phyloP scores from a whole-genome alignment of 2,888 invertebrate species.

The Coelopa pilipes region DNA sequence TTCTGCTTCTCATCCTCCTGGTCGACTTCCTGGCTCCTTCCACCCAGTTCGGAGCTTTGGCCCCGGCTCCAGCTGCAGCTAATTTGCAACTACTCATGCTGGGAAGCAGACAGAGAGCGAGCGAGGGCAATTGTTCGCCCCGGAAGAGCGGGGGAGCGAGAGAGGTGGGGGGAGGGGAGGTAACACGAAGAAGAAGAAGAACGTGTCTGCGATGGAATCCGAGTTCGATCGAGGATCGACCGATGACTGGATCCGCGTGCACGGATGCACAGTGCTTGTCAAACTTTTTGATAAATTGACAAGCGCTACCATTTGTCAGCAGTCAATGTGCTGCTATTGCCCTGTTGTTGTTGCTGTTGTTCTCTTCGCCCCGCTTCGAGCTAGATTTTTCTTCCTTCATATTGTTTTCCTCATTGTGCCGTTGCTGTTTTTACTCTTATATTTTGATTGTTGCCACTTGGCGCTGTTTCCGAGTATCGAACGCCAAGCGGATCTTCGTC shows the following conservation, averaged over 20 bases:
- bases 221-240: background rate
- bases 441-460: conserved; percentile 16
- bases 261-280: conserved; percentile 35
- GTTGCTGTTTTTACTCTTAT: background rate
- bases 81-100: too few relatives aligned
- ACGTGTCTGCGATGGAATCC: background rate
- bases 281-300: conserved; percentile 65
- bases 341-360: conserved; percentile 7
- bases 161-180: too few relatives aligned
- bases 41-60: too few relatives aligned
- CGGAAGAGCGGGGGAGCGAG: too few relatives aligned
- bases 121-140: too few relatives aligned
- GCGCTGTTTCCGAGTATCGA: background rate
- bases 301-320: conserved; percentile 67
- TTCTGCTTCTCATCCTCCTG: too few relatives aligned
- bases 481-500: conserved; percentile 10
- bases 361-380: background rate
- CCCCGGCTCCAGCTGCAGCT: too few relatives aligned
- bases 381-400: background rate
- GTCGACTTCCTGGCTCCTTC: too few relatives aligned
- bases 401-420: background rate
- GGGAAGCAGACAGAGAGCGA: too few relatives aligned
- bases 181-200: background rate
- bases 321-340: conserved; percentile 55
- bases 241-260: conserved; percentile 6